These are phyloP conservation scores for Natrix natrix DNA, from an alignment of 2,797 vertebrate genomes.

Conservation along the genomic window DNA sequence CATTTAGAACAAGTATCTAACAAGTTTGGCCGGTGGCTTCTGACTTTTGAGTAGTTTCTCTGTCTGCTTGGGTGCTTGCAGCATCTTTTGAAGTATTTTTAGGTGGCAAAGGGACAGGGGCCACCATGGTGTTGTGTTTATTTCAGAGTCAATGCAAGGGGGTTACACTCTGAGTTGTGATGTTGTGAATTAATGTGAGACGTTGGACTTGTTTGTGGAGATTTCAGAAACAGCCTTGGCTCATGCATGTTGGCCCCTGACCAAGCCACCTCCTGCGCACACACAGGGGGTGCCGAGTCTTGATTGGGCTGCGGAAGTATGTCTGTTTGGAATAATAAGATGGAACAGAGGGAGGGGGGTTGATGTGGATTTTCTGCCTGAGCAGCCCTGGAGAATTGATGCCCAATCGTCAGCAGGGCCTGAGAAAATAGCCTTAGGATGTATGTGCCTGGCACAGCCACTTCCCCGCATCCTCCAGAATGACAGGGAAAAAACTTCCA, in stretches of 20 bases:
- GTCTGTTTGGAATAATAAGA: conserved; percentile 38
- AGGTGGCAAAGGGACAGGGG: neutral
- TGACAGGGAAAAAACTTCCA: neutral
- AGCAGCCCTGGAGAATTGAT: conserved; percentile 30
- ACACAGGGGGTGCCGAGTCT: conserved; percentile 8
- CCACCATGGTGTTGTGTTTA: neutral
- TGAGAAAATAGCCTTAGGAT: conserved; percentile 38
- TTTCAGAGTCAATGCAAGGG: neutral
- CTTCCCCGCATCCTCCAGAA: conserved; percentile 38
- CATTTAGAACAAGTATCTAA: too few species aligned
- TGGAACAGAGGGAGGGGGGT: neutral
- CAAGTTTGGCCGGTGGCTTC: conserved; percentile 1
- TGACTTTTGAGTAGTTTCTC: conserved; percentile 14
- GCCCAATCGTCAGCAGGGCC: conserved; percentile 12
- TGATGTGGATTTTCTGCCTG: conserved; percentile 34
- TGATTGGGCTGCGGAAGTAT: conserved; percentile 28
- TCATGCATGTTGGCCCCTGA: neutral
- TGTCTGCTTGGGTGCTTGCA: conserved; percentile 9
- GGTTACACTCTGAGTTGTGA: neutral
- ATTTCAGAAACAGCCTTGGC: neutral
- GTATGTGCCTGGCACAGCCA: conserved; percentile 40
- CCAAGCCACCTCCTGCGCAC: neutral
- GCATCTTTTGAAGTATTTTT: conserved; percentile 11
- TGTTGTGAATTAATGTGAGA: neutral
- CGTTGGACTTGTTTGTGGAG: neutral